These are phyloP conservation scores for Polypterus bichir DNA, from an alignment of 2,113 vertebrate genomes.

Conservation along the genomic window DNA sequence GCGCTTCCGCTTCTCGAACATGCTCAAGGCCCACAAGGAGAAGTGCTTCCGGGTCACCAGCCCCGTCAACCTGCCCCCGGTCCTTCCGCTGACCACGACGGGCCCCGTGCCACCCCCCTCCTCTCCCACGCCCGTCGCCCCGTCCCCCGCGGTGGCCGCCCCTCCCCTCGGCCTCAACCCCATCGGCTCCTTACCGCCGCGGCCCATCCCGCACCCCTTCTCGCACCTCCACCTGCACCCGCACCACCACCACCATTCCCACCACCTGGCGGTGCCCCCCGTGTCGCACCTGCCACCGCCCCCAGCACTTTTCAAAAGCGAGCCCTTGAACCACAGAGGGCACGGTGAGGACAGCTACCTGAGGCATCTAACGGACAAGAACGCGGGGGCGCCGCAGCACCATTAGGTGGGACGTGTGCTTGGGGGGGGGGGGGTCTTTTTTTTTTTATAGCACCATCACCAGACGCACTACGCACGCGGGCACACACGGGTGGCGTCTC, in stretches of 20 bases:
- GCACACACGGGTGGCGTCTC: too few relatives aligned
- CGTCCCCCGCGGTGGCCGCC: conserved; percentile 25
- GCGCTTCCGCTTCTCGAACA: conserved; percentile 97
- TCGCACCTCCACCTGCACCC: conserved; percentile 75
- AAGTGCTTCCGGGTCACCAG: conserved; percentile 94
- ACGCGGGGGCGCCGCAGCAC: conserved; percentile 62
- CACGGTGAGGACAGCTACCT: conserved; percentile 77
- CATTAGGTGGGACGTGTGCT: conserved; percentile 39
- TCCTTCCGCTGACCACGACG: conserved; percentile 50
- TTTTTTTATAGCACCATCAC: too few relatives aligned
- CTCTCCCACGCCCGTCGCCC: conserved; percentile 31
- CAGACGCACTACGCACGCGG: too few relatives aligned
- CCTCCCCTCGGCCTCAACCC: conserved; percentile 49
- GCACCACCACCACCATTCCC: conserved; percentile 58
- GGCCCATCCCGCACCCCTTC: conserved; percentile 60
- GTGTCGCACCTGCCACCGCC: conserved; percentile 78
- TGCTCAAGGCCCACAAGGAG: conserved; percentile 96
- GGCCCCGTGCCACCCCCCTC: conserved; percentile 47
- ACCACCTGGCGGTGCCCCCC: conserved; percentile 65
- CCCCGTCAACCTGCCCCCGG: conserved; percentile 63
- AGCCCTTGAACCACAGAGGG: conserved; percentile 83
- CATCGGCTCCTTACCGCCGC: conserved; percentile 34
- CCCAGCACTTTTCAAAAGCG: conserved; percentile 88
- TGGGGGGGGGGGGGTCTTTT: too few relatives aligned
- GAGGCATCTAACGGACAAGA: conserved; percentile 79